Evolutionary conservation across 1,140 invertebrate species (phyloP).

Genomic region (Cyclargus thomasi): DNA sequence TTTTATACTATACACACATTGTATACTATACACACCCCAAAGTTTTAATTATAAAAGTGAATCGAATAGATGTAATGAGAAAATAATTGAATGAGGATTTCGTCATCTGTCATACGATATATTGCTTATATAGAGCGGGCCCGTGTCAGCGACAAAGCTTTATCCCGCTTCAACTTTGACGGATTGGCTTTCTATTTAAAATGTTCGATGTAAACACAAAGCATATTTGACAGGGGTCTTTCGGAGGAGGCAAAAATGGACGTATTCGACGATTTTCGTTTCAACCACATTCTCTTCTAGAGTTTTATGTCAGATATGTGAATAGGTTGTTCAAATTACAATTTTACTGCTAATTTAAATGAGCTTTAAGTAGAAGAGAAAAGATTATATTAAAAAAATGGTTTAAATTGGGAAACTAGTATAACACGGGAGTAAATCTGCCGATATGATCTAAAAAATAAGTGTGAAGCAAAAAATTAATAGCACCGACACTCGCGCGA

Average conservation of each 20-base stretch:
- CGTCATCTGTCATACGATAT: constrained; percentile 7
- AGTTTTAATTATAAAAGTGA: no score
- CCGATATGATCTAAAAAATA: no score
- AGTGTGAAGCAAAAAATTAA: no score
- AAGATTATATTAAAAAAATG: no score
- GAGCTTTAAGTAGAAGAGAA: no score
- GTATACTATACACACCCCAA: no score
- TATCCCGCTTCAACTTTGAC: constrained; percentile 8
- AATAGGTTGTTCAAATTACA: no score
- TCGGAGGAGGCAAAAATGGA: background rate
- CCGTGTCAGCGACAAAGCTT: constrained; percentile 12
- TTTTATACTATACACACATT: no score
- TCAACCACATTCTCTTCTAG: background rate
- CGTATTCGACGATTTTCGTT: background rate
- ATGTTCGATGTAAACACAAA: constrained; percentile 15
- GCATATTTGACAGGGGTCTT: constrained; percentile 15
- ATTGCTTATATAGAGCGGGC: background rate
- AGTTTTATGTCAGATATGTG: background rate
- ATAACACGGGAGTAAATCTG: no score
- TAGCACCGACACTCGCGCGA: no score
- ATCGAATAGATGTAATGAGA: background rate
- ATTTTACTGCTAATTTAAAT: no score
- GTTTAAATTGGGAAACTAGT: no score
- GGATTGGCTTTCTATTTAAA: constrained; percentile 16
- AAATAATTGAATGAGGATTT: background rate